These are phyloP conservation scores for Triplophysa siluroides DNA, from an alignment of 2,113 vertebrate genomes.

Conservation along the genomic window DNA sequence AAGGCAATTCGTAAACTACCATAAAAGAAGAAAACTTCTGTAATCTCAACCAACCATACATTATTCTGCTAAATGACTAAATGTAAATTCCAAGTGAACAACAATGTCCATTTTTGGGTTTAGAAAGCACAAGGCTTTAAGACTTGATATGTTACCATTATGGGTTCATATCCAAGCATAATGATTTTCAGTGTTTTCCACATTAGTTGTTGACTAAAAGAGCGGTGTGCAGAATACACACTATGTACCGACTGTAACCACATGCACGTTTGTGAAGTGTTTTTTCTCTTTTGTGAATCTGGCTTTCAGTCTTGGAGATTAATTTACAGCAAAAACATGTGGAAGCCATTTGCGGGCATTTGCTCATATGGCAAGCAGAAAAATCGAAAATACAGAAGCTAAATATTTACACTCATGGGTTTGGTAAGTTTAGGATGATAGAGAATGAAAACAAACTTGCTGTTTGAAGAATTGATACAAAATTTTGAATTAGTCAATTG, in stretches of 20 bases:
- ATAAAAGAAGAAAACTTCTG: neutral
- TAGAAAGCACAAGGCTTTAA: neutral
- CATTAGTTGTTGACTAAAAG: conserved; percentile 54
- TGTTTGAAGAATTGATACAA: neutral
- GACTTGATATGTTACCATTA: neutral
- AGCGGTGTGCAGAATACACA: conserved; percentile 47
- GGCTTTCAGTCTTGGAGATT: conserved; percentile 32
- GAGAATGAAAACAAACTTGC: neutral
- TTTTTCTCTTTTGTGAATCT: conserved; percentile 41
- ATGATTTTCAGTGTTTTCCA: conserved; percentile 52
- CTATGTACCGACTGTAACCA: conserved; percentile 41
- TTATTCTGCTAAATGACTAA: no score
- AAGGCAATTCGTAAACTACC: neutral
- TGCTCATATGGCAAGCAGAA: conserved; percentile 52
- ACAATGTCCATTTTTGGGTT: neutral
- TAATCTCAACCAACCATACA: conserved; percentile 2
- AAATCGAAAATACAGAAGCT: conserved; percentile 43
- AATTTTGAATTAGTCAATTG: no score
- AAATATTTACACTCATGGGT: conserved; percentile 41
- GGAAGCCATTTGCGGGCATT: conserved; percentile 54
- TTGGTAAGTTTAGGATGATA: neutral
- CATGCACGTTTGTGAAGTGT: conserved; percentile 36
- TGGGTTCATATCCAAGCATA: conserved; percentile 55
- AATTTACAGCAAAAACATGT: conserved; percentile 53
- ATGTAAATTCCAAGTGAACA: neutral